Base-by-base conservation (phyloP, 2,888 invertebrate genomes). In the Amiota minor region DNA sequence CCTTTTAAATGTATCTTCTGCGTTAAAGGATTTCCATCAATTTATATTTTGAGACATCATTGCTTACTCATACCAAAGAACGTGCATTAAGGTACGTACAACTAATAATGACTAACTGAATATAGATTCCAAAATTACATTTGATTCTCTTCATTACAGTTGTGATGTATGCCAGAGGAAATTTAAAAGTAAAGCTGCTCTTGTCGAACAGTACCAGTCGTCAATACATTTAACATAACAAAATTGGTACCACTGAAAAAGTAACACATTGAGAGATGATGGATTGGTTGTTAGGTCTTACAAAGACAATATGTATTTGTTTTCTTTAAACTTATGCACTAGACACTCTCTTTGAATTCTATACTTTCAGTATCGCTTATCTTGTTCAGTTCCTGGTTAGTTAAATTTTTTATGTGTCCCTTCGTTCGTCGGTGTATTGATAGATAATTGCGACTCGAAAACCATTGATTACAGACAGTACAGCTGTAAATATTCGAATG, bases 31-130 rank as follows among this genome's bases (percentile, higher is more conserved):
- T 89, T 89, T 18, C 86, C 87, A 9, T 87, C 89, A 72, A 86
- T 88, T 1, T 86, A 88, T 11, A 88, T 86, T 11, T 76, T 89
- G 0, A 89, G 88, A 72, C 88, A 89, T 71, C 89, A 89, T 62
- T 74, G 9, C 71, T 86, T 9, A 75, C 80, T 10, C 83, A 83
- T 46, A 78, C 86, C 0, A 84, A 79, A n/a, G 74, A 84, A 12
- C 83, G 81, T 35, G 79, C 83, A 11, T 83, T 78, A 55, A 83
- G 68, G 82, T 85, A 50, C 70, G 64, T n/a, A n/a, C 12, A n/a
- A 53, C 53, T 16, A 18, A 18, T 8, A 0, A 18, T 55, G n/a
- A 9, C n/a, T 23, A 35, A 8, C 8, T 18, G 45, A n/a, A 12
- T 12, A n/a, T 12, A 35, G 3, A 12, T 23, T 35, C n/a, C 1